Percentiles rank a stretch among this genome's conserved stretches.
phyloP scores from a whole-genome alignment of 1,140 invertebrate species.

The Bombus confusus region DNA sequence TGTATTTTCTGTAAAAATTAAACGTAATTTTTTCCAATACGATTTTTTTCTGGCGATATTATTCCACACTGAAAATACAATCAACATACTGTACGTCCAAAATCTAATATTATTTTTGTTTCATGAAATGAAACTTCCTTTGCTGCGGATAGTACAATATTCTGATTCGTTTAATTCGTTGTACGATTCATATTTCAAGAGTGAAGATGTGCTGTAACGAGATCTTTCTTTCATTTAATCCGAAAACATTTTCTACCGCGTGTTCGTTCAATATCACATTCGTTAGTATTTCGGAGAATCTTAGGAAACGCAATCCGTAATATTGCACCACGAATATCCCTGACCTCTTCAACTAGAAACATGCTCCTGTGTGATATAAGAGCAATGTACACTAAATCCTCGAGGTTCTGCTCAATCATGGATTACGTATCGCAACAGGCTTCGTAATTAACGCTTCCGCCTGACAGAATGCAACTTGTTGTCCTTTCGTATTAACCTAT shows the following conservation, averaged over 20 bases:
- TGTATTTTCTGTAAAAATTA: too few relatives aligned
- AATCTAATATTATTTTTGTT: constrained; percentile 72
- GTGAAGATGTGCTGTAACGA: background rate
- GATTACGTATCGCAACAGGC: constrained; percentile 12
- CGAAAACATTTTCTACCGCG: background rate
- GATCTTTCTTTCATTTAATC: constrained; percentile 36
- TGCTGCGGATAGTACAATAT: background rate
- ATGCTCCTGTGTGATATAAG: background rate
- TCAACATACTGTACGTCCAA: constrained; percentile 43
- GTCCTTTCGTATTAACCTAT: background rate
- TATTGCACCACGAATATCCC: background rate
- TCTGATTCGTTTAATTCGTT: constrained; percentile 1
- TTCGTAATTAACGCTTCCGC: constrained; percentile 9
- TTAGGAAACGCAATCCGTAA: background rate
- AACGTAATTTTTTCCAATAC: background rate
- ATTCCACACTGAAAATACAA: constrained; percentile 45
- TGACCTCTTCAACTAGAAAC: background rate
- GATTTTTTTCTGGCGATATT: background rate
- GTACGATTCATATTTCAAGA: constrained; percentile 34
- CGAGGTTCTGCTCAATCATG: constrained; percentile 13
- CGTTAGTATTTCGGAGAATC: too few relatives aligned
- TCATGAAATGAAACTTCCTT: constrained; percentile 66
- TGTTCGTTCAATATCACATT: background rate
- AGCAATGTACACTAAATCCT: background rate
- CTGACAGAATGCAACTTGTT: background rate